Evolutionary conservation across 2,888 invertebrate genomes (phyloP), one percentile per base, ranked within the genome.

Genomic region (Peribatodes rhomboidaria): DNA sequence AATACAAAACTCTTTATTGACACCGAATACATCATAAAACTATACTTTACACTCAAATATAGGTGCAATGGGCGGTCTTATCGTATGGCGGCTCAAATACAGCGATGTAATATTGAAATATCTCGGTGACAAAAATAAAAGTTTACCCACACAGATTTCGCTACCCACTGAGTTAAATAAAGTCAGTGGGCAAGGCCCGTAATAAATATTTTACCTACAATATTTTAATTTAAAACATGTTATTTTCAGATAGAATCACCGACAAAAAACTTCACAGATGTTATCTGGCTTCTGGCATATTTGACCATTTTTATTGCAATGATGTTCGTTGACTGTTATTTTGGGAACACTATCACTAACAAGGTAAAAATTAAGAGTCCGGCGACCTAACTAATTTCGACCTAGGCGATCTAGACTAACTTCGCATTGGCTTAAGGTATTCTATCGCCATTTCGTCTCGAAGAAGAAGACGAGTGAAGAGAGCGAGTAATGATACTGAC

Each of bases 321-420:
- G 39, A 74, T 86, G 9, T 88, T 80, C 44, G 61, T 83, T 4
- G 87, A 87, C 56, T 85, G 85, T 59, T 87, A 85, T 61, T 85
- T 83, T 53, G 87, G 84, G n/a, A 83, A 85, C 61, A 63, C 73
- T 1, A 69, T 88, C 2, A 84, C 87, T 1, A 64, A 62, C 1
- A 87, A 86, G 81, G 88, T 87, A 76, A 68, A 13, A 8, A 2
- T 20, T 50, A 1, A 16, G n/a, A n/a, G n/a, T n/a, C n/a, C n/a
- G n/a, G n/a, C n/a, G n/a, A n/a, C n/a, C n/a, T n/a, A n/a, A n/a
- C n/a, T n/a, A n/a, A n/a, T n/a, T n/a, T n/a, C n/a, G n/a, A n/a
- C n/a, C n/a, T n/a, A n/a, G n/a, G n/a, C n/a, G n/a, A n/a, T n/a
- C n/a, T n/a, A n/a, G n/a, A n/a, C n/a, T n/a, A n/a, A n/a, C 1